Percentiles rank a stretch among this genome's conserved stretches.
Conservation (phyloP, 2,888 invertebrate genomes). For the Smittia sp. region DNA sequence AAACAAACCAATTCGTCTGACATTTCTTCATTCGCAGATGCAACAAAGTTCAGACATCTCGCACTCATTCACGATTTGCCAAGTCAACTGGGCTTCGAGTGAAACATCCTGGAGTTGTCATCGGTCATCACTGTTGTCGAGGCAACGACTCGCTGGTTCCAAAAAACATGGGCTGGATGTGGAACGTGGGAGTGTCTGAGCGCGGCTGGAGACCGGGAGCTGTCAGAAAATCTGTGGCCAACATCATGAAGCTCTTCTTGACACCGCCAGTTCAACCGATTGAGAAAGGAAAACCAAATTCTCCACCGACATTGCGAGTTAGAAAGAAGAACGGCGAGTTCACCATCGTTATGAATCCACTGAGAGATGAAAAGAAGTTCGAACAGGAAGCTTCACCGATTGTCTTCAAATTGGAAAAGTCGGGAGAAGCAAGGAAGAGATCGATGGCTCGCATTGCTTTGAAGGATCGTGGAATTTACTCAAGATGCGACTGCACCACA, state of each 20-base stretch:
- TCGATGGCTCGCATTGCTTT: constrained; percentile 58
- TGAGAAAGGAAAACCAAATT: not conserved
- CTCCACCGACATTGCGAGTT: constrained; percentile 60
- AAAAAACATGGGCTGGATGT: constrained; percentile 49
- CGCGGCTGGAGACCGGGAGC: constrained; percentile 52
- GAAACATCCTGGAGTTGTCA: constrained; percentile 52
- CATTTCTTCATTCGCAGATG: not conserved
- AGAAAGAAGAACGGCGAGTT: constrained; percentile 65
- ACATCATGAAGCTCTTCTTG: constrained; percentile 46
- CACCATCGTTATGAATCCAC: constrained; percentile 64
- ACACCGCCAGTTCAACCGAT: not conserved
- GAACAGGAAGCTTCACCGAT: constrained; percentile 56
- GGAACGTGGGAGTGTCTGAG: constrained; percentile 47
- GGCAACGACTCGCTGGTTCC: constrained; percentile 52
- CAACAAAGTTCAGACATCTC: not conserved
- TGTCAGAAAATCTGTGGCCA: constrained; percentile 50
- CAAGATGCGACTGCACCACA: constrained; percentile 55
- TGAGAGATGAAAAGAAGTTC: constrained; percentile 55
- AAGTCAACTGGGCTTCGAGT: constrained; percentile 44
- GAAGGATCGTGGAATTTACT: constrained; percentile 57
- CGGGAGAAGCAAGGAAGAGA: constrained; percentile 55
- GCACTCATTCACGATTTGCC: not conserved
- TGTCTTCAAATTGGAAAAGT: constrained; percentile 65
- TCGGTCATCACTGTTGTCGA: constrained; percentile 60
- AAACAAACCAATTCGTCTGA: not conserved